phyloP scores from a whole-genome alignment of 2,797 vertebrate species.

The Monodelphis domestica region DNA sequence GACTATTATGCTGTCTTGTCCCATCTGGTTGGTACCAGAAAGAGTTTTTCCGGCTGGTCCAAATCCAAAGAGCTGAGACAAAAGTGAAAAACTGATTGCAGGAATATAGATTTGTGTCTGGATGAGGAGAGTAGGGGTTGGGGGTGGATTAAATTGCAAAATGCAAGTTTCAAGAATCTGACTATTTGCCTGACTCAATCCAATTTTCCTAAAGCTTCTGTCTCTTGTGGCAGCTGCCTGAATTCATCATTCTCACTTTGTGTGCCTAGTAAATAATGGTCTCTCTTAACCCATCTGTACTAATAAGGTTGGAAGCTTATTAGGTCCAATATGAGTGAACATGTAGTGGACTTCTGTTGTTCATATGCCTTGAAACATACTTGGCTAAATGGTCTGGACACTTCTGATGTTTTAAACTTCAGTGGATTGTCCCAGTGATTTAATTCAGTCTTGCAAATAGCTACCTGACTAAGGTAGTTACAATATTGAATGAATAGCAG shows the following conservation, averaged over 20 bases:
- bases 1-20: background rate
- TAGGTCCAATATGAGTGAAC: slow-evolving; percentile 35
- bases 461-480: slow-evolving; percentile 67
- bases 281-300: background rate
- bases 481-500: slow-evolving; percentile 35
- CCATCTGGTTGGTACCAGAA: background rate
- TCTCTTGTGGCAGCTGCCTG: background rate
- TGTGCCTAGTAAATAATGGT: background rate
- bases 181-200: background rate
- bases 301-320: background rate
- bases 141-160: background rate
- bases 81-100: background rate
- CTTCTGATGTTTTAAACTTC: slow-evolving; percentile 23
- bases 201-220: background rate
- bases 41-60: background rate
- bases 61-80: background rate
- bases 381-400: slow-evolving; percentile 64
- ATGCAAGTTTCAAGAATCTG: background rate
- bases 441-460: slow-evolving; percentile 58
- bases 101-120: background rate
- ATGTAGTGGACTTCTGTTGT: slow-evolving; percentile 51
- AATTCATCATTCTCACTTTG: background rate
- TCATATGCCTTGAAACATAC: slow-evolving; percentile 46
- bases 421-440: slow-evolving; percentile 61
- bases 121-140: background rate